Evolutionary conservation across 1,140 invertebrate genomes (phyloP), one percentile per base, ranked within the genome.

Genomic region (Dolichoris vasculosae): DNA sequence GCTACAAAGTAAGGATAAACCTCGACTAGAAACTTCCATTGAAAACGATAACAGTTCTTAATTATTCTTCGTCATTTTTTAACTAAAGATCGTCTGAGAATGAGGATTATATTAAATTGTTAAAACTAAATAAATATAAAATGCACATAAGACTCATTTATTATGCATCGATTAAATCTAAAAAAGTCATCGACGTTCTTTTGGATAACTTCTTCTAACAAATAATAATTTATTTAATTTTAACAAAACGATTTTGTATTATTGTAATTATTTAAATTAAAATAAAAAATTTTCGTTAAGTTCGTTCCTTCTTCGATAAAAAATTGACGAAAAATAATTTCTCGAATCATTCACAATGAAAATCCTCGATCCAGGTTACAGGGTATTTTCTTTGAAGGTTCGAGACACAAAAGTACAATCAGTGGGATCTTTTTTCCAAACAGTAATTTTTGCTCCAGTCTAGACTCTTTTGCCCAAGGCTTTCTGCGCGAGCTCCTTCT

Each of bases 391-490:
- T 76, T 81, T 43, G 30, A 30, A 63, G 40, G 6, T 48, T 85
- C 32, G 32, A 76, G 40, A 35, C 17, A 46, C 51, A 76, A 64
- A 40, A 59, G 26, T 71, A 40, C 30, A 79, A 55, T 71, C n/a
- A 71, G 32, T 84, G 63, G 64, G 26, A 63, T 43, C 35, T 26
- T 80, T 71, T n/a, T 13, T 82, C 35, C 1, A 46, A 71, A 51
- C 11, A 82, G 30, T 30, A 71, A 15, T 30, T 23, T 75, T 84
- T 71, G n/a, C 15, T 55, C 13, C 30, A 46, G 86, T 83, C 87
- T 91, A 92, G 38, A 89, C 82, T 51, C 90, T 90, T 87, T 95
- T 95, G 17, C 95, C 95, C 8, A 95, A 90, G 6, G 95, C 95
- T 89, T 95, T 95, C 83, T 94, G 93, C 48, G 93, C 94, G 64